A percentile compares a stretch with the other conserved stretches of the same genome.
Conservation (phyloP, 2,888 invertebrate genomes). For the Diachrysia chrysitis region DNA sequence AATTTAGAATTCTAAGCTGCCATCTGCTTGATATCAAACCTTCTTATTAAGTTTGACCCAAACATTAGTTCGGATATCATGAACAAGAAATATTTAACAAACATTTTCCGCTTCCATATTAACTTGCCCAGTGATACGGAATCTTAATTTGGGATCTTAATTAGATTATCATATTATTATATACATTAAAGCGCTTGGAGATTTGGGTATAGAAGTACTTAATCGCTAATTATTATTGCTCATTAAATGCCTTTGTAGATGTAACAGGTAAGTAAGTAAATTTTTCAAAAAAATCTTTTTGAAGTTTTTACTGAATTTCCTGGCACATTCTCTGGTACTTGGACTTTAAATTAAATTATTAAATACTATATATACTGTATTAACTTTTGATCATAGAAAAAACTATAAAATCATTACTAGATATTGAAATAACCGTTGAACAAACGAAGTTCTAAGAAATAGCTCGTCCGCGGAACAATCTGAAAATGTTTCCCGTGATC, state of each 20-base stretch:
- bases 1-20: constrained; percentile 30
- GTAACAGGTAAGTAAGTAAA: background rate
- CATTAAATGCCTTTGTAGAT: background rate
- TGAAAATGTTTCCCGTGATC: constrained; percentile 39
- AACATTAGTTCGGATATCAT: constrained; percentile 22
- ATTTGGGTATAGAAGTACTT: constrained; percentile 12
- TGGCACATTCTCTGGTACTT: background rate
- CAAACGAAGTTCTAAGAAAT: background rate
- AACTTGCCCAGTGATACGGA: constrained; percentile 11
- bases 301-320: background rate
- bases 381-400: background rate
- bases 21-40: constrained; percentile 30
- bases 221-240: background rate
- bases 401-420: background rate
- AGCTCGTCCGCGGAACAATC: constrained; percentile 14
- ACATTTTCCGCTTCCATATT: constrained; percentile 31
- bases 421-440: background rate
- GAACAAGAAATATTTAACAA: constrained; percentile 30
- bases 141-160: constrained; percentile 21
- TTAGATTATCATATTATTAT: constrained; percentile 31
- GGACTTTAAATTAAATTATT: background rate
- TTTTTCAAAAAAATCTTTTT: background rate
- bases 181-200: background rate
- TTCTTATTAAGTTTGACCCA: constrained; percentile 45
- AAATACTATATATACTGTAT: background rate